A percentile compares a stretch with the other conserved stretches of the same genome.
Conservation (phyloP, 1,140 invertebrate genomes). For the Tetramorium simillimum region DNA sequence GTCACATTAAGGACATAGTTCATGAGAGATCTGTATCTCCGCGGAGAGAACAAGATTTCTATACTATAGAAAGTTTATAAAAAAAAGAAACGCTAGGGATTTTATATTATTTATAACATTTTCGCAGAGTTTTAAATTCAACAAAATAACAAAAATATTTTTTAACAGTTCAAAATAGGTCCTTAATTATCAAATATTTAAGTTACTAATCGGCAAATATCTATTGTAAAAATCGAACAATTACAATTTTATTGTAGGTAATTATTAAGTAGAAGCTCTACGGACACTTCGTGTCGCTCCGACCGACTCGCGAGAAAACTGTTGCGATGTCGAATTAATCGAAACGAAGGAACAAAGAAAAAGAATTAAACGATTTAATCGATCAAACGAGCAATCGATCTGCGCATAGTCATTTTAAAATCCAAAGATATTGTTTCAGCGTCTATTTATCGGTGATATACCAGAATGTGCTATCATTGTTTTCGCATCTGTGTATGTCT, state of each 20-base stretch:
- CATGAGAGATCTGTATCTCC: background rate
- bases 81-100: background rate
- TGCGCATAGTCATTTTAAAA: conserved; percentile 61
- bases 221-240: background rate
- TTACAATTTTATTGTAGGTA: background rate
- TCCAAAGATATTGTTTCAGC: conserved; percentile 66
- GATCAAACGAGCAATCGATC: conserved; percentile 53
- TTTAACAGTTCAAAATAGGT: background rate
- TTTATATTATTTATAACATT: background rate
- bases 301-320: conserved; percentile 42
- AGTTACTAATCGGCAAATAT: background rate
- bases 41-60: background rate
- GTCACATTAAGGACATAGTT: conserved; percentile 10
- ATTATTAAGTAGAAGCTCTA: background rate
- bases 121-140: background rate
- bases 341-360: background rate
- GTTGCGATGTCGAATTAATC: conserved; percentile 14
- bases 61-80: background rate
- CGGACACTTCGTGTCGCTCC: conserved; percentile 1
- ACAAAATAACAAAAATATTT: background rate
- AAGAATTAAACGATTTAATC: conserved; percentile 3
- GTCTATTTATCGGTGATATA: conserved; percentile 79
- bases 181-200: background rate
- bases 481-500: conserved; percentile 82
- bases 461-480: conserved; percentile 80